Evolutionary conservation across 2,888 invertebrate genomes (phyloP).

Genomic region (Helobdella robusta): DNA sequence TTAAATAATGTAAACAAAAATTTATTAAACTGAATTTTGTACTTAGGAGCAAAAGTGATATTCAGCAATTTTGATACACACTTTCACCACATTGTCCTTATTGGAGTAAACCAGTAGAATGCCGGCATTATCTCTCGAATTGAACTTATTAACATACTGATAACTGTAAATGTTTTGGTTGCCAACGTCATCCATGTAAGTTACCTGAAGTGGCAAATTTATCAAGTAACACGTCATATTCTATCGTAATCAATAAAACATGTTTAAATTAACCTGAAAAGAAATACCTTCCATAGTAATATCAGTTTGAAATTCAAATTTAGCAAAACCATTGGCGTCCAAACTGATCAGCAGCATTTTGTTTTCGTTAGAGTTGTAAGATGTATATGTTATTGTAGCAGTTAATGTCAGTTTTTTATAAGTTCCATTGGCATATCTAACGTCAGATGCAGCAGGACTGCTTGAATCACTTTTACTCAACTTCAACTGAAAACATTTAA

Average conservation of each 20-base stretch:
- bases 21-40: too few relatives aligned
- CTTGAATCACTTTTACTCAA: not conserved
- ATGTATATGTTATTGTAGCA: not conserved
- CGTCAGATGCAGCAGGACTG: not conserved
- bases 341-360: not conserved
- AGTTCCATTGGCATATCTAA: not conserved
- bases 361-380: too few relatives aligned
- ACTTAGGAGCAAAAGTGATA: too few relatives aligned
- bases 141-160: conserved; percentile 1
- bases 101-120: not conserved
- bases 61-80: too few relatives aligned
- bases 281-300: not conserved
- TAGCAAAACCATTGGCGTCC: not conserved
- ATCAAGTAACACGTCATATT: not conserved
- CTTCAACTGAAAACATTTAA: not conserved
- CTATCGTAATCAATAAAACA: not conserved
- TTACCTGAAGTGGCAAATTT: not conserved
- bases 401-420: not conserved
- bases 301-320: conserved; percentile 1
- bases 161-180: not conserved
- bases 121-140: not conserved
- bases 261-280: not conserved
- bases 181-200: not conserved
- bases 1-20: too few relatives aligned
- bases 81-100: not conserved